These are phyloP conservation scores for Sebastes paucispinis DNA, from an alignment of 2,797 vertebrate genomes.

Conservation along the genomic window DNA sequence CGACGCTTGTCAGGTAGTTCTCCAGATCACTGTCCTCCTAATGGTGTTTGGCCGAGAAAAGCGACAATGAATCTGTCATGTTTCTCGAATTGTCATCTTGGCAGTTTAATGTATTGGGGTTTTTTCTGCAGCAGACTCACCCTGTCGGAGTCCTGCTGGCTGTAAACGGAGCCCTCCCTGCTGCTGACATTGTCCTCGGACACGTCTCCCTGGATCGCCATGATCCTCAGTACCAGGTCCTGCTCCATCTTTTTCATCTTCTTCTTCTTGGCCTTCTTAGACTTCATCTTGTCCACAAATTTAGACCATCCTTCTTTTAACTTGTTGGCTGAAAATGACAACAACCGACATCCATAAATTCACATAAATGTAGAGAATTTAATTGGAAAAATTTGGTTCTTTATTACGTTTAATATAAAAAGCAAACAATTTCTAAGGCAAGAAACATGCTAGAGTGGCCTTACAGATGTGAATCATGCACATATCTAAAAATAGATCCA, in stretches of 20 bases:
- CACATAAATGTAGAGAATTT: neutral
- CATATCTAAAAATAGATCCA: neutral
- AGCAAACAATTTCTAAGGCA: neutral
- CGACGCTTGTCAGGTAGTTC: conserved; percentile 62
- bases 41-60: conserved; percentile 26
- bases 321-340: conserved; percentile 66
- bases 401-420: neutral
- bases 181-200: conserved; percentile 37
- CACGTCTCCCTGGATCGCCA: conserved; percentile 4
- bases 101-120: neutral
- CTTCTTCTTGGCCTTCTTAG: conserved; percentile 75
- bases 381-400: neutral
- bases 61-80: conserved; percentile 25
- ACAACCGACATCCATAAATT: neutral
- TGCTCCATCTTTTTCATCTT: conserved; percentile 67
- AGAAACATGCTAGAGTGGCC: neutral
- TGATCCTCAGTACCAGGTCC: conserved; percentile 25
- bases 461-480: neutral
- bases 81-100: conserved; percentile 19
- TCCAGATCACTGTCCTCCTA: conserved; percentile 78
- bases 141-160: conserved; percentile 63
- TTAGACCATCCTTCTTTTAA: conserved; percentile 74
- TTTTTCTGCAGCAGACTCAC: conserved; percentile 54
- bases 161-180: conserved; percentile 63
- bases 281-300: conserved; percentile 73